Evolutionary conservation across 2,797 vertebrate species (phyloP).

Genomic region (Parotocinclus haroldoi): DNA sequence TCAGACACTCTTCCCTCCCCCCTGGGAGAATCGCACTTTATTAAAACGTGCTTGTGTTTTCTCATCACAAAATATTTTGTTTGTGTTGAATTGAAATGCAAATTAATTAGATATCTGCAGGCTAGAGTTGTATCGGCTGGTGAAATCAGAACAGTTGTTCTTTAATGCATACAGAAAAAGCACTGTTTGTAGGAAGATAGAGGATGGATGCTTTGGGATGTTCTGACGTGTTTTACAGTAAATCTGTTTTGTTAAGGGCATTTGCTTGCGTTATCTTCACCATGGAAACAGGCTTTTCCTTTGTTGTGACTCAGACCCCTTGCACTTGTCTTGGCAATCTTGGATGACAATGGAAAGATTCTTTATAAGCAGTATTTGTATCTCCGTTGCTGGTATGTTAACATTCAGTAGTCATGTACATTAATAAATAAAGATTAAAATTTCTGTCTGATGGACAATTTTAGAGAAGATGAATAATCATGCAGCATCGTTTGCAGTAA

Average conservation of each 20-base stretch:
- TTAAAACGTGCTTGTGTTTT: slow-evolving; percentile 50
- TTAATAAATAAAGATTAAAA: no score
- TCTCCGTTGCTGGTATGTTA: no score
- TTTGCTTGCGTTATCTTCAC: slow-evolving; percentile 35
- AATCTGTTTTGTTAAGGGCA: slow-evolving; percentile 19
- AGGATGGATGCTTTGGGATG: slow-evolving; percentile 13
- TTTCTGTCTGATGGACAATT: no score
- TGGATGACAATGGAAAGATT: no score
- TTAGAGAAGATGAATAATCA: no score
- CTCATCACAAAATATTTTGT: slow-evolving; percentile 44
- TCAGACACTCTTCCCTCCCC: slow-evolving; percentile 21
- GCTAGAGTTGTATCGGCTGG: slow-evolving; percentile 20
- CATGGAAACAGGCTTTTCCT: slow-evolving; percentile 33
- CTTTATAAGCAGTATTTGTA: not conserved
- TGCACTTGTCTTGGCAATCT: not conserved
- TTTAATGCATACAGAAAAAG: not conserved
- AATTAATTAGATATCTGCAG: slow-evolving; percentile 46
- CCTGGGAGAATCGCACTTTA: slow-evolving; percentile 35
- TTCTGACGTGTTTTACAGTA: slow-evolving; percentile 10
- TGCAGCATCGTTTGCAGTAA: no score
- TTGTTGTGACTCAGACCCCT: not conserved
- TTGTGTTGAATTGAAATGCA: slow-evolving; percentile 51
- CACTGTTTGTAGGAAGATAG: not conserved
- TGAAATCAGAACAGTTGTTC: slow-evolving; percentile 9
- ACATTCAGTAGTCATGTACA: no score